Conservation (phyloP, 2,888 invertebrate species). For the Vandiemenella viatica region DNA sequence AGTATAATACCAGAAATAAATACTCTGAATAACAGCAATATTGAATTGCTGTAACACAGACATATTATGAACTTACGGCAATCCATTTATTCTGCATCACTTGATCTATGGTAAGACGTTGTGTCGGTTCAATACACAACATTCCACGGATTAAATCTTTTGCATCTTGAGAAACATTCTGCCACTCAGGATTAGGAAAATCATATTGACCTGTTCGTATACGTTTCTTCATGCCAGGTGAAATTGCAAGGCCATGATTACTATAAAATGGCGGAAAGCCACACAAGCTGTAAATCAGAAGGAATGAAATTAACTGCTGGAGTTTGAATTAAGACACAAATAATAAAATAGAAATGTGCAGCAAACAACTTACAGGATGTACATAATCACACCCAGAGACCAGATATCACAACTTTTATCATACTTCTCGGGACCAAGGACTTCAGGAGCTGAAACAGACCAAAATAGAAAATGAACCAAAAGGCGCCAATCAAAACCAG, state of each 20-base stretch:
- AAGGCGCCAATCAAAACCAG: no score
- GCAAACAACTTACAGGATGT: slow-evolving; percentile 61
- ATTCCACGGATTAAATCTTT: slow-evolving; percentile 90
- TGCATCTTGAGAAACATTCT: slow-evolving; percentile 83
- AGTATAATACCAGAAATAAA: no score
- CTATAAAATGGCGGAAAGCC: slow-evolving; percentile 99
- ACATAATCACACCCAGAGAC: slow-evolving; percentile 98
- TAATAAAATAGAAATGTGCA: neutral
- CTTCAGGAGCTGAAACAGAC: slow-evolving; percentile 51
- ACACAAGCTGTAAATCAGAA: slow-evolving; percentile 46
- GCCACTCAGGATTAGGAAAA: slow-evolving; percentile 93
- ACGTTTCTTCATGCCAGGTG: slow-evolving; percentile 96
- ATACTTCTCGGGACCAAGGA: slow-evolving; percentile 91
- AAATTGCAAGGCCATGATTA: slow-evolving; percentile 92
- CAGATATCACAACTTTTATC: slow-evolving; percentile 99
- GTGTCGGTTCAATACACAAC: slow-evolving; percentile 84
- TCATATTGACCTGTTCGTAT: slow-evolving; percentile 93
- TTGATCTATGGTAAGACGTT: slow-evolving; percentile 77
- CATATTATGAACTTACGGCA: slow-evolving; percentile 55
- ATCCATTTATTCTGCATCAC: slow-evolving; percentile 83
- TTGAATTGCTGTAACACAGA: no score
- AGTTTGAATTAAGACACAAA: neutral
- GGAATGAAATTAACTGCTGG: neutral
- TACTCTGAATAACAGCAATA: no score
- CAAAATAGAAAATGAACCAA: slow-evolving; percentile 1